These are phyloP conservation scores for Heliconius melpomene DNA, from an alignment of 1,140 invertebrate species.

Conservation along the genomic window DNA sequence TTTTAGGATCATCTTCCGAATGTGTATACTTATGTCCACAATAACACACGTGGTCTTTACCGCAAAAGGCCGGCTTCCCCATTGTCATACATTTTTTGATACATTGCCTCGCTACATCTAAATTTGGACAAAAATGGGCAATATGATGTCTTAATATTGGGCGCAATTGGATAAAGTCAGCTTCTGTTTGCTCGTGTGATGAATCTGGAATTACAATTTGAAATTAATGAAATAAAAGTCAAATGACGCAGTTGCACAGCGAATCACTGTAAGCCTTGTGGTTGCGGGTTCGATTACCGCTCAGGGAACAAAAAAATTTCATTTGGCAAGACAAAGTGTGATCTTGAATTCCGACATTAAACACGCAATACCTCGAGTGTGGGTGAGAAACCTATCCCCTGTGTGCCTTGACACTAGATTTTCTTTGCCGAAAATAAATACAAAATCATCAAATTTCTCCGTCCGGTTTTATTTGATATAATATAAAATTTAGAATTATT, in stretches of 20 bases:
- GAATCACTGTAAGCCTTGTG: too few relatives aligned
- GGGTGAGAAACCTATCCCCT: too few relatives aligned
- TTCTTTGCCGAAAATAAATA: too few relatives aligned
- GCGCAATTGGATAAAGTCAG: not conserved
- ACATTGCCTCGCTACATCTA: constrained; percentile 57
- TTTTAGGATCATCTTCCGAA: constrained; percentile 24
- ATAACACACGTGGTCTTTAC: constrained; percentile 72
- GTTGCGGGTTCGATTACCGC: too few relatives aligned
- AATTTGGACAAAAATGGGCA: constrained; percentile 70
- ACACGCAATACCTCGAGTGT: too few relatives aligned
- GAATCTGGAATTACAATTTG: not conserved
- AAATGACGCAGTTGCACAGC: too few relatives aligned
- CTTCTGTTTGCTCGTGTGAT: not conserved
- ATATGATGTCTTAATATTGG: constrained; percentile 60
- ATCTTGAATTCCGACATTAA: too few relatives aligned
- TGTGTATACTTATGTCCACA: constrained; percentile 58
- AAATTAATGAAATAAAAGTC: not conserved
- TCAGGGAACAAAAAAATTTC: too few relatives aligned
- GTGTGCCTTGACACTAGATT: too few relatives aligned
- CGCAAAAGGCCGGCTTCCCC: constrained; percentile 69
- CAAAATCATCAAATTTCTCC: too few relatives aligned
- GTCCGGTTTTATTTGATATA: too few relatives aligned
- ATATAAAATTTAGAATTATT: not conserved
- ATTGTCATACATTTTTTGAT: constrained; percentile 58
- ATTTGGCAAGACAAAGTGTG: too few relatives aligned